These are phyloP conservation scores for Catagonus wagneri DNA, from an alignment of 2,113 vertebrate genomes.

Conservation along the genomic window DNA sequence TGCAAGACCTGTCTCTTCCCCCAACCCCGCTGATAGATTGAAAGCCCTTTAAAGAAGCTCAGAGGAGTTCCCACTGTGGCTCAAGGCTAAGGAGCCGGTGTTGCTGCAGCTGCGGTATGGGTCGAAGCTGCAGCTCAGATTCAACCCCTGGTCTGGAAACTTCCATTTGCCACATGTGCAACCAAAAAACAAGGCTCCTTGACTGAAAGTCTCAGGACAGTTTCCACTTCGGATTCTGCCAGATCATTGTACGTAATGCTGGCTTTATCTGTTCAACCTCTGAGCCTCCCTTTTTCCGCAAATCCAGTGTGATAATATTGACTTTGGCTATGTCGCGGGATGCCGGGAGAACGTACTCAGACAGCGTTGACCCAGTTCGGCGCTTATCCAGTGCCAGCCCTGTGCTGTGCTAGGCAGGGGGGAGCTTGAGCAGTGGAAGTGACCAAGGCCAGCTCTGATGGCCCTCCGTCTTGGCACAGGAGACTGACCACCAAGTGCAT, in stretches of 20 bases:
- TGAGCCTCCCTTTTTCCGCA: background rate
- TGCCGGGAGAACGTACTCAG: background rate
- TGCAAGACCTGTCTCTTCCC: accelerated
- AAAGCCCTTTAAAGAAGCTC: background rate
- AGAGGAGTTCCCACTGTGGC: too few relatives aligned
- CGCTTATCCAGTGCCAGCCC: accelerated
- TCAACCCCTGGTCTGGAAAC: too few relatives aligned
- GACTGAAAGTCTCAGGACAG: background rate
- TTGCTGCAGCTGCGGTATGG: too few relatives aligned
- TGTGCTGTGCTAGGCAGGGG: background rate
- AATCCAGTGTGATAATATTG: background rate
- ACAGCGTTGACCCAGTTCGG: too few relatives aligned
- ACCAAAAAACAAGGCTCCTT: too few relatives aligned
- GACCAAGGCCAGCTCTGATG: accelerated
- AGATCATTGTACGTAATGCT: accelerated
- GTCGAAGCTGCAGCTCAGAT: too few relatives aligned
- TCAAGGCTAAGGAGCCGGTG: too few relatives aligned
- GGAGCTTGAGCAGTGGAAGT: accelerated
- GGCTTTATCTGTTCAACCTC: background rate
- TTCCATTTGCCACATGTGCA: too few relatives aligned
- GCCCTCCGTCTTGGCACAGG: accelerated
- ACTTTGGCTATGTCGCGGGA: background rate
- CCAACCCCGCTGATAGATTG: background rate
- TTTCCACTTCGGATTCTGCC: background rate
- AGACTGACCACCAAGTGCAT: background rate